Evolutionary conservation across 2,888 invertebrate genomes (phyloP).

Genomic region (Sisyra terminalis): DNA sequence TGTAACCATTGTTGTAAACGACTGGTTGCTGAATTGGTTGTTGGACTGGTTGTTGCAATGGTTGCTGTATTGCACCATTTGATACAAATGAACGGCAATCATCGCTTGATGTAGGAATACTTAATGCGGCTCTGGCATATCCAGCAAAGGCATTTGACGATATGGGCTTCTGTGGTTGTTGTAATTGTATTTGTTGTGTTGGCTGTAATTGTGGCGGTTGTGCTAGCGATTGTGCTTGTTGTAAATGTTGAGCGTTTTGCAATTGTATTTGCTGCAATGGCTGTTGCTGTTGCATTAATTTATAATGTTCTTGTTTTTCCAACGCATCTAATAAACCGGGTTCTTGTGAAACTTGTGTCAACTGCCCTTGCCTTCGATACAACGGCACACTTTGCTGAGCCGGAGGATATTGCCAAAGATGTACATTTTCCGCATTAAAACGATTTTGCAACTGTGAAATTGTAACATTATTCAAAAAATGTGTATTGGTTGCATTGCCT

Average conservation of each 20-base stretch:
- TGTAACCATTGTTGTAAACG: constrained; percentile 6
- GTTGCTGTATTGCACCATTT: neutral
- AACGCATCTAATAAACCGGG: too few relatives aligned
- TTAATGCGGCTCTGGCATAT: constrained; percentile 15
- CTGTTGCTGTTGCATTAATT: constrained; percentile 16
- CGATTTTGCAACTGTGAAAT: constrained; percentile 1
- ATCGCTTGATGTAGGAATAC: constrained; percentile 7
- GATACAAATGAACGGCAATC: neutral
- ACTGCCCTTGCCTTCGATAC: constrained; percentile 27
- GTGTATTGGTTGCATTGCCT: too few relatives aligned
- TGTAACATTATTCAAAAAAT: neutral
- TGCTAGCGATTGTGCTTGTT: constrained; percentile 7
- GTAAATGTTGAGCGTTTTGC: constrained; percentile 12
- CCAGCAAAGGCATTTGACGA: constrained; percentile 15
- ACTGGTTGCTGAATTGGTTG: neutral
- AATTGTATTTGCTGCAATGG: constrained; percentile 12
- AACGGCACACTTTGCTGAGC: constrained; percentile 27
- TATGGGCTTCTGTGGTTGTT: constrained; percentile 11
- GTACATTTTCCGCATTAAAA: constrained; percentile 8
- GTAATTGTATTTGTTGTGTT: constrained; percentile 8
- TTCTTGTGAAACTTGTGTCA: constrained; percentile 7
- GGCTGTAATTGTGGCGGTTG: constrained; percentile 8
- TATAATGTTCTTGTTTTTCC: constrained; percentile 16
- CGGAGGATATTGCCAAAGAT: constrained; percentile 15
- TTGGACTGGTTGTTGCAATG: constrained; percentile 6